Conservation (phyloP, 2,888 invertebrate genomes). For the Leptarthrus brevirostris region DNA sequence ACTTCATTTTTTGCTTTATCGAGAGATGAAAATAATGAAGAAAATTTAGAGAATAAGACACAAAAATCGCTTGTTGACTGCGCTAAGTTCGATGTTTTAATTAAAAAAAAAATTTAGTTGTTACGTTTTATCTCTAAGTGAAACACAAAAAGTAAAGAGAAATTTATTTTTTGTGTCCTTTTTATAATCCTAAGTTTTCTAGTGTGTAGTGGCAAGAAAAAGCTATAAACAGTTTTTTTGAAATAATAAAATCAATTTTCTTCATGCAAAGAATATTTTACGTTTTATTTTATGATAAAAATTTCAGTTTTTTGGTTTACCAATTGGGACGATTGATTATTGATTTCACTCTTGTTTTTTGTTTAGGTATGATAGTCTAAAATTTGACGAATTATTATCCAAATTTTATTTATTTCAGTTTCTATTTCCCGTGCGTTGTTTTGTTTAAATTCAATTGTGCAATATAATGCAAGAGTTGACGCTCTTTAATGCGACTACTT, state of each 20-base stretch:
- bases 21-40: constrained; percentile 18
- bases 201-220: constrained; percentile 51
- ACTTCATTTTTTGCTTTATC: constrained; percentile 39
- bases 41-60: constrained; percentile 43
- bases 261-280: constrained; percentile 47
- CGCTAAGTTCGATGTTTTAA: constrained; percentile 47
- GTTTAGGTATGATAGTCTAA: no score
- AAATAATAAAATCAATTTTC: constrained; percentile 52
- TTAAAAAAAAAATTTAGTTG: constrained; percentile 32
- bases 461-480: no score
- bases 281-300: not conserved
- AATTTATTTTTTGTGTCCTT: constrained; percentile 50
- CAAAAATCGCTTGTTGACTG: constrained; percentile 53
- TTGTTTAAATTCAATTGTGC: no score
- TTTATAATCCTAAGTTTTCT: constrained; percentile 50
- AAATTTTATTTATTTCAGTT: no score
- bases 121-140: constrained; percentile 40
- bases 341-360: not conserved
- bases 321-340: no score
- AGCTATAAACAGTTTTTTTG: constrained; percentile 43
- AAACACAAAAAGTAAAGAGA: constrained; percentile 45
- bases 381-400: no score
- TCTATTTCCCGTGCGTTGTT: no score
- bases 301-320: not conserved
- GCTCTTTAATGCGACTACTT: no score